Base-by-base conservation (phyloP, 2,888 invertebrate species). In the Cremastobaeus sp. region DNA sequence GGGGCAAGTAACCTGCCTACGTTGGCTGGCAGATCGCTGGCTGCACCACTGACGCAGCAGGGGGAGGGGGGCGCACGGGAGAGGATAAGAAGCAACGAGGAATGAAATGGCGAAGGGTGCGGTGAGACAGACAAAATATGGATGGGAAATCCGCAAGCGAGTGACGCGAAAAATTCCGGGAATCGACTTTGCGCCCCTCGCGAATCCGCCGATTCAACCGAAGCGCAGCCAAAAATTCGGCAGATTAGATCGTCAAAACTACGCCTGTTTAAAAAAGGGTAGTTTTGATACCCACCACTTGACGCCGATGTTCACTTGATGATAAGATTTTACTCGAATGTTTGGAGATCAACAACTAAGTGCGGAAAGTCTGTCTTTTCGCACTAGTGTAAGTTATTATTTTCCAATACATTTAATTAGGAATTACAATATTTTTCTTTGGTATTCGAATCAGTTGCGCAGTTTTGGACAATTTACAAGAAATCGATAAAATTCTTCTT, bases 111-210 rank as follows among this genome's bases (percentile, higher is more conserved):
- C 48, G 45, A 60, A 60, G 68, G 68, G 59, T 60, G 68, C 59
- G 68, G 48, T 54, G 68, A 69, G 60, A 69, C 60, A 69, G 68
- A 60, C 68, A 54, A 69, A 69, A 69, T 69, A 69, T 69, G 59
- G 68, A 69, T 60, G 60, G 68, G 37, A 68, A 69, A 69, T 69
- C 68, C 57, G 68, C 43, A 28, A 54, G 17, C 68, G 59, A 59
- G 68, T 69, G 59, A 59, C 59, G 59, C 60, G 60, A 69, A 52
- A 69, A 68, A 68, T 59, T 68, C 59, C 50, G 39, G 21, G 52
- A 68, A 68, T 68, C 68, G 68, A 59, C 68, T 68, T 68, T 68
- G 43, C 57, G 21, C 45, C 57, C 48, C 45, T 45, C 34, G 52
- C 52, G 43, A 43, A 64, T 45, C 43, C 34, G 52, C 17, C 37